These are phyloP conservation scores for Clepsis dumicolana DNA, from an alignment of 2,888 invertebrate species.

Conservation along the genomic window DNA sequence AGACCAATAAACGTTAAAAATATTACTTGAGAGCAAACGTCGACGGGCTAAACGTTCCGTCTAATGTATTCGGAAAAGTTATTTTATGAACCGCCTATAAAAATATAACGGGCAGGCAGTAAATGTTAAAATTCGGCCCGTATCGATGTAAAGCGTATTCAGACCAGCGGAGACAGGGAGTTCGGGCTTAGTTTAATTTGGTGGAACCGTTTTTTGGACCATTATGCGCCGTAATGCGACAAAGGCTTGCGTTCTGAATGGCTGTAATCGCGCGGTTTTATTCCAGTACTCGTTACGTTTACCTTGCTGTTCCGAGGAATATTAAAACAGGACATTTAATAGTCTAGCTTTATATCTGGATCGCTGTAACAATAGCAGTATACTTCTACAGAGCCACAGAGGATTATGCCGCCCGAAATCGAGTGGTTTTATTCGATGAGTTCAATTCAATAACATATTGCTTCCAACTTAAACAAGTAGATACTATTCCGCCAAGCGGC, in stretches of 20 bases:
- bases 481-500: constrained; percentile 37
- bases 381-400: not conserved
- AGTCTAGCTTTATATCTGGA: not conserved
- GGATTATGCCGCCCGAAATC: not conserved
- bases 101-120: constrained; percentile 76
- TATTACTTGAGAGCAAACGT: constrained; percentile 72
- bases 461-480: constrained; percentile 25
- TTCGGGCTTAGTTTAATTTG: constrained; percentile 64
- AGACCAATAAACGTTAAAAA: constrained; percentile 78
- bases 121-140: constrained; percentile 75
- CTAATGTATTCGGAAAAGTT: constrained; percentile 79
- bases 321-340: constrained; percentile 24
- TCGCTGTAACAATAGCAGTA: not conserved
- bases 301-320: constrained; percentile 22
- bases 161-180: constrained; percentile 55
- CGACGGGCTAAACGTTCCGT: constrained; percentile 63
- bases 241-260: constrained; percentile 60
- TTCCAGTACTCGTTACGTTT: constrained; percentile 36
- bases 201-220: constrained; percentile 47
- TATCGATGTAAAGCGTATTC: constrained; percentile 73
- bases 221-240: constrained; percentile 54
- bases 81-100: constrained; percentile 81
- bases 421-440: not conserved
- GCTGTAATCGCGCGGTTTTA: constrained; percentile 57
- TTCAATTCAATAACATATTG: constrained; percentile 36